Base-by-base conservation (phyloP, 2,797 vertebrate genomes). In the Ceryle rudis region DNA sequence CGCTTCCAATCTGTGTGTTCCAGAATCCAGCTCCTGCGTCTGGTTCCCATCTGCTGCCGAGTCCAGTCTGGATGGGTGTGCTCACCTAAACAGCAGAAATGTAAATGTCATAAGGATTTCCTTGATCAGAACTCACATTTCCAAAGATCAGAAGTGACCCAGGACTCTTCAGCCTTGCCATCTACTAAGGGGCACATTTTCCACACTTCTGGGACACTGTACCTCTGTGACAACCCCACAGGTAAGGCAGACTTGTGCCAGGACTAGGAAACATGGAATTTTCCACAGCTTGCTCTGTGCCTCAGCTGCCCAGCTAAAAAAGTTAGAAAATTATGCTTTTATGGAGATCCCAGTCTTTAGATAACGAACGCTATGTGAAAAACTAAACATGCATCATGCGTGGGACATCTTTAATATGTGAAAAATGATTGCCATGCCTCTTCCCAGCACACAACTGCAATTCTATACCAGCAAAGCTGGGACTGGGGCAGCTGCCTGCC, bases 111-210 rank as follows among this genome's bases (percentile, higher is more conserved):
- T 9, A 23, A 69, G 15, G 62, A 58, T 47, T 70, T 74, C 21
- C 31, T 42, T 25, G 13, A 46, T 35, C 31, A 47, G 37, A 86
- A 44, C 17, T 77, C 55, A 12, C 52, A 14, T 33, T 81, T 69
- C 47, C 46, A 4, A 58, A 64, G 42, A 74, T 44, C 37, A 29
- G 31, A 52, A 10, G 21, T 58, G 49, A 69, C 16, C 33, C 22
- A 52, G 67, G 49, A 64, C 21, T 39, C 15, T 18, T 57, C 15
- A 6, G 23, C 47, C 64, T 42, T 71, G 23, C 19, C 66, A 66
- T 80, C 95, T 60, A 66, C 90, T 41, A 91, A 97, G 65, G 96
- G 92, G 33, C 89, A 95, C 5, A 42, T 79, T 37, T 97, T 86
- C 84, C 55, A 42, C 37, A 80, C 96, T 55, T 67, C 89, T 49